phyloP scores from a whole-genome alignment of 2,888 invertebrate genomes.

The Acrobasis consociella region DNA sequence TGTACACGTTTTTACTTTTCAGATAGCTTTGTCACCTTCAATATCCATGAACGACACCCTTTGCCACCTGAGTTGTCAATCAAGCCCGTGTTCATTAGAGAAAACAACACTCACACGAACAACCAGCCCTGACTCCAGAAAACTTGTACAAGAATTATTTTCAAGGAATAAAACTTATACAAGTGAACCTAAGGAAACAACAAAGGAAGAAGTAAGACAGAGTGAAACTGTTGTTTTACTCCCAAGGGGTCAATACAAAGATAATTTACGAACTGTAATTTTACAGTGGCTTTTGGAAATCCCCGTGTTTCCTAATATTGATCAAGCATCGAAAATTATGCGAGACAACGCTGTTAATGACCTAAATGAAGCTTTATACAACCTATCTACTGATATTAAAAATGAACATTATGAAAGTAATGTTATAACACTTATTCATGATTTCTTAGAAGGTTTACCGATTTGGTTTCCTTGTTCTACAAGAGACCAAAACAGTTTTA shows the following conservation, averaged over 20 bases:
- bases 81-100: not conserved
- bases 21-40: conserved; percentile 7
- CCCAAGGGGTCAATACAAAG: conserved; percentile 33
- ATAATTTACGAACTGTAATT: conserved; percentile 41
- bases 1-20: not conserved
- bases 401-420: conserved; percentile 37
- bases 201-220: not conserved
- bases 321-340: conserved; percentile 35
- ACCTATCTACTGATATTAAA: conserved; percentile 32
- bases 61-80: not conserved
- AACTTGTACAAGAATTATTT: not conserved
- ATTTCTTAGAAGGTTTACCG: conserved; percentile 44
- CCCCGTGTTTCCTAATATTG: conserved; percentile 41
- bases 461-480: conserved; percentile 45
- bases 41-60: conserved; percentile 11
- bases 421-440: conserved; percentile 42
- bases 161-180: not conserved
- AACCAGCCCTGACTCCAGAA: not conserved
- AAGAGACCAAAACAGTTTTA: conserved; percentile 37
- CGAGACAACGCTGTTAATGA: conserved; percentile 43
- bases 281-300: conserved; percentile 47
- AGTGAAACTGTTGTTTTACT: conserved; percentile 10
- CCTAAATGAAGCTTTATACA: conserved; percentile 46
- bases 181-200: not conserved
- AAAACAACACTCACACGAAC: not conserved